These are phyloP conservation scores for Apteryx owenii DNA, from an alignment of 2,113 vertebrate species.

Conservation along the genomic window DNA sequence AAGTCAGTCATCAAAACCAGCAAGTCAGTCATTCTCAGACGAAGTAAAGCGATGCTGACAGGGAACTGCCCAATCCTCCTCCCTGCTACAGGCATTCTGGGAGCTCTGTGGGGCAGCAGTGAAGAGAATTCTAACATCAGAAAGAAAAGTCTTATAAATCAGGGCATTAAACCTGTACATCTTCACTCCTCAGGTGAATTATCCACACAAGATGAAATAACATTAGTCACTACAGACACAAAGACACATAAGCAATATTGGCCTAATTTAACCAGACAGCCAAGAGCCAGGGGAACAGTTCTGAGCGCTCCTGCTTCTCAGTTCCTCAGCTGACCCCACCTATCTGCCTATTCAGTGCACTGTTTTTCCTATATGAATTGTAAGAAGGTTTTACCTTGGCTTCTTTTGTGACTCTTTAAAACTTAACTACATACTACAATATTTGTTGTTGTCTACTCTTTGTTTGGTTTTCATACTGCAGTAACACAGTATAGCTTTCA, in stretches of 20 bases:
- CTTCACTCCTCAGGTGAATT: conserved; percentile 12
- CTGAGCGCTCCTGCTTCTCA: background rate
- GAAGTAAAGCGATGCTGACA: background rate
- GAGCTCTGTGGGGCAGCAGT: background rate
- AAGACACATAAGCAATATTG: background rate
- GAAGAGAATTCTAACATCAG: background rate
- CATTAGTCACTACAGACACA: background rate
- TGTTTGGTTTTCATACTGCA: background rate
- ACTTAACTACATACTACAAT: background rate
- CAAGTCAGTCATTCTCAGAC: background rate
- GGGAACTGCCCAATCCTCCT: background rate
- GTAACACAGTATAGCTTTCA: background rate
- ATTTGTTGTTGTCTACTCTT: accelerated
- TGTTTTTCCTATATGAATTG: background rate
- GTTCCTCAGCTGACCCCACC: background rate
- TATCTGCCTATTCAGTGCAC: background rate
- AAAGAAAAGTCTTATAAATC: background rate
- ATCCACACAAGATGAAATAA: conserved; percentile 1
- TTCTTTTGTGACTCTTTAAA: background rate
- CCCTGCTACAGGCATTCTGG: background rate
- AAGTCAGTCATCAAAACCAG: background rate
- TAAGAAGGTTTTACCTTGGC: background rate
- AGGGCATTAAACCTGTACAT: background rate
- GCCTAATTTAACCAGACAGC: conserved; percentile 19
- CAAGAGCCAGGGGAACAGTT: background rate